A percentile compares a stretch with the other conserved stretches of the same genome.
phyloP scores from a whole-genome alignment of 2,113 vertebrate genomes.

The Neogobius melanostomus region DNA sequence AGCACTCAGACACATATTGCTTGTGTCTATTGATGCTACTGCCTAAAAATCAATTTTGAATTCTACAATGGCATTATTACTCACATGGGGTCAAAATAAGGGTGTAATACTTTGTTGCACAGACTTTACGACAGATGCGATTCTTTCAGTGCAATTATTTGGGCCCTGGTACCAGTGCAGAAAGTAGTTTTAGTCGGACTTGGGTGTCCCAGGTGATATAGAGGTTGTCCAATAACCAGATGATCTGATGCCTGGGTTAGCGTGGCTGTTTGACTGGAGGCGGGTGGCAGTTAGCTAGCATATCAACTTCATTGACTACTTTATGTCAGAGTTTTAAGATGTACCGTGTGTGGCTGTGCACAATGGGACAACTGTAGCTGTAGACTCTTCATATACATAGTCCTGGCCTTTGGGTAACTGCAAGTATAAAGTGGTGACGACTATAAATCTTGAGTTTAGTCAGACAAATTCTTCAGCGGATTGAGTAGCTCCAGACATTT shows the following conservation, averaged over 20 bases:
- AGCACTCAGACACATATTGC: too few species aligned
- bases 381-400: constrained; percentile 19
- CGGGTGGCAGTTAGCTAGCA: too few species aligned
- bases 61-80: not conserved
- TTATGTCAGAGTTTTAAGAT: too few species aligned
- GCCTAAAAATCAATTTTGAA: too few species aligned
- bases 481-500: constrained; percentile 66
- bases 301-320: too few species aligned
- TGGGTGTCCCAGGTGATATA: not conserved
- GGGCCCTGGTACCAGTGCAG: not conserved
- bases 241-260: not conserved
- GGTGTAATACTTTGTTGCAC: not conserved
- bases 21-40: too few species aligned
- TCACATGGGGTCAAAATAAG: not conserved
- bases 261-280: not conserved
- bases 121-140: not conserved
- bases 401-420: constrained; percentile 34
- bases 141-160: not conserved
- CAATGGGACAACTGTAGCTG: not conserved
- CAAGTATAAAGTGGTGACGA: constrained; percentile 42
- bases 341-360: too few species aligned
- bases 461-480: constrained; percentile 64
- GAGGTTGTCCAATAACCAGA: not conserved
- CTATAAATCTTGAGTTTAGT: constrained; percentile 47
- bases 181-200: not conserved